These are phyloP conservation scores for Tarsius wallacei DNA, from an alignment of 2,797 vertebrate species.

Conservation along the genomic window DNA sequence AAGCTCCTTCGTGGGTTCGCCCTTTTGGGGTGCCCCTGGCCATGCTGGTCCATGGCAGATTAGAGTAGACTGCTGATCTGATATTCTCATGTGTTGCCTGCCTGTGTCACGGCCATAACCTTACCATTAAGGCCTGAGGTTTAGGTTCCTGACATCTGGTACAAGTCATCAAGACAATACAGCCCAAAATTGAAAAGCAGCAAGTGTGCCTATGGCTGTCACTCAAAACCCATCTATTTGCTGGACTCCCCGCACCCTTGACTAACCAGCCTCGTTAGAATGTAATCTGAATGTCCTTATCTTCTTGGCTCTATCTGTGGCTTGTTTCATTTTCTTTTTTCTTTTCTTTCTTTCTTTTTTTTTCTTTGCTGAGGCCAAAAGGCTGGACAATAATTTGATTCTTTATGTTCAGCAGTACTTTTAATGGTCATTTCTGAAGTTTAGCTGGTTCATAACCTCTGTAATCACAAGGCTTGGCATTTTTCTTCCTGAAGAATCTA, in stretches of 20 bases:
- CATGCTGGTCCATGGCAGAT: not conserved
- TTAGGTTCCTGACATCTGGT: conserved; percentile 46
- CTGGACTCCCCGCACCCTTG: not conserved
- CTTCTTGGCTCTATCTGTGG: conserved; percentile 71
- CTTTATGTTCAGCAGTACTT: conserved; percentile 88
- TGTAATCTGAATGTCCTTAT: conserved; percentile 83
- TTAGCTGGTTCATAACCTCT: conserved; percentile 90
- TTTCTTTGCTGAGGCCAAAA: conserved; percentile 85
- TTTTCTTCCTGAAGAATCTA: conserved; percentile 93
- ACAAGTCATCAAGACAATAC: not conserved
- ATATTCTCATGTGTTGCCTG: not conserved
- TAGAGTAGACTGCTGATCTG: not conserved
- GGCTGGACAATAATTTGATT: conserved; percentile 90
- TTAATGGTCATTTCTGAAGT: conserved; percentile 91
- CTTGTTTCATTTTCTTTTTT: conserved; percentile 76
- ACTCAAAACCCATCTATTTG: not conserved
- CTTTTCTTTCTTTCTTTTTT: conserved; percentile 79
- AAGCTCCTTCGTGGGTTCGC: not conserved
- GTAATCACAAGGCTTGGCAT: conserved; percentile 94
- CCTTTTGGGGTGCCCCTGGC: not conserved
- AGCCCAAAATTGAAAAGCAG: not conserved
- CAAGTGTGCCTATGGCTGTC: not conserved
- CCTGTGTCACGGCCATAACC: not conserved
- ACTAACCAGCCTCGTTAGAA: conserved; percentile 72
- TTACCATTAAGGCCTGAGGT: not conserved